Percentiles rank a stretch among this genome's conserved stretches.
Conservation (phyloP, 2,888 invertebrate species). For the Leptinotarsa rubiginosa region DNA sequence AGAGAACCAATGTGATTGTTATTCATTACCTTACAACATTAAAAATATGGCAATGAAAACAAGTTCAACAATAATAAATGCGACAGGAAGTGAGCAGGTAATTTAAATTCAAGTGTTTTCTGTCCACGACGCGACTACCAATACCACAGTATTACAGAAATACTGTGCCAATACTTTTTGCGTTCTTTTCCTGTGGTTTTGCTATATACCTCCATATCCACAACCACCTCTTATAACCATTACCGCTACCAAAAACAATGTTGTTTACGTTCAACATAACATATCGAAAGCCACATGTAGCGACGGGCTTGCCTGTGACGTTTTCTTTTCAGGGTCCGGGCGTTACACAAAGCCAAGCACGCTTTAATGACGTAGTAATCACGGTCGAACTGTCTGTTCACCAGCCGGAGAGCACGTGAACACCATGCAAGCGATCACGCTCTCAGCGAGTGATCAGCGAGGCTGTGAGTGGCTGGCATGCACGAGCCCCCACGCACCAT, state of each 20-base stretch:
- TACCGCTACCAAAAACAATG: conserved; percentile 9
- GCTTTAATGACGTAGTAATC: conserved; percentile 72
- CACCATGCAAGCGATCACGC: conserved; percentile 82
- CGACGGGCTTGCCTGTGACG: conserved; percentile 58
- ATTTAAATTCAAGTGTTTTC: too few species aligned
- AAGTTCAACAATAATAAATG: too few species aligned
- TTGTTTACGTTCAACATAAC: conserved; percentile 8
- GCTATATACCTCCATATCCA: background rate
- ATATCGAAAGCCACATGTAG: conserved; percentile 20
- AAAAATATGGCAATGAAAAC: too few species aligned
- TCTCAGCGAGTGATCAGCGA: conserved; percentile 76
- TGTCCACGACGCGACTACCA: too few species aligned
- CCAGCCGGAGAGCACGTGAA: conserved; percentile 89
- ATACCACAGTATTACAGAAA: too few species aligned
- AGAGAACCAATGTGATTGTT: too few species aligned
- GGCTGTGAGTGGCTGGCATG: conserved; percentile 71
- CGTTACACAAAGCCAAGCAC: conserved; percentile 59
- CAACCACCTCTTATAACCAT: background rate
- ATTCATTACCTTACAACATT: too few species aligned
- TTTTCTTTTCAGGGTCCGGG: conserved; percentile 48
- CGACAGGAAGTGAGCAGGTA: too few species aligned
- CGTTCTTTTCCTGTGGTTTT: background rate
- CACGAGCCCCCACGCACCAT: conserved; percentile 64
- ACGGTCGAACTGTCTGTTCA: conserved; percentile 72
- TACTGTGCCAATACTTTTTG: too few species aligned